Conservation (phyloP, 1,140 invertebrate species). For the Micrasema longulum region DNA sequence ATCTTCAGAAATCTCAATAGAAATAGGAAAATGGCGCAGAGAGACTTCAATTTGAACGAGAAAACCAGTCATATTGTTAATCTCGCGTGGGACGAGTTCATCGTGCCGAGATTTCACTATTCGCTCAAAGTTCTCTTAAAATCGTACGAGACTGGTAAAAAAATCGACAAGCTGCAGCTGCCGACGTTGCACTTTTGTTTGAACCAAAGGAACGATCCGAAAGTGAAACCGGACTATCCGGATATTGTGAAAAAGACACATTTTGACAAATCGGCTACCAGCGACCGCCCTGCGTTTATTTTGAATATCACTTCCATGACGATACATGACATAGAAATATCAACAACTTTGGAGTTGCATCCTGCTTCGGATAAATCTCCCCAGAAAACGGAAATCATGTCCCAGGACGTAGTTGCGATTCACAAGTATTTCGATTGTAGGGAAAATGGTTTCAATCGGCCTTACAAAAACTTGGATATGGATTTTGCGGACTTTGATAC, state of each 20-base stretch:
- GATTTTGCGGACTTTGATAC: slow-evolving; percentile 65
- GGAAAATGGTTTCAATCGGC: slow-evolving; percentile 58
- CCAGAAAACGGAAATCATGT: slow-evolving; percentile 55
- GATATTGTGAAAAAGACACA: slow-evolving; percentile 66
- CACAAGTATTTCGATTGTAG: slow-evolving; percentile 66
- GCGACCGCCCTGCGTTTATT: slow-evolving; percentile 58
- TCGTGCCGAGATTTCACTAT: slow-evolving; percentile 71
- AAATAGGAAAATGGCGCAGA: slow-evolving; percentile 63
- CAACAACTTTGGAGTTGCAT: slow-evolving; percentile 56
- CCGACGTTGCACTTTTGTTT: slow-evolving; percentile 63
- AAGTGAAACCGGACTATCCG: slow-evolving; percentile 62
- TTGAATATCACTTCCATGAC: slow-evolving; percentile 64
- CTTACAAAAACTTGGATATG: slow-evolving; percentile 57
- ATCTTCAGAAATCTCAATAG: slow-evolving; percentile 67
- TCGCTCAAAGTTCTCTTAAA: slow-evolving; percentile 62
- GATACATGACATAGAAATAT: slow-evolving; percentile 63
- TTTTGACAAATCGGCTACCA: slow-evolving; percentile 61
- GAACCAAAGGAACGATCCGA: slow-evolving; percentile 65
- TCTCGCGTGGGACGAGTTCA: slow-evolving; percentile 74
- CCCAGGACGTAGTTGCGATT: slow-evolving; percentile 57
- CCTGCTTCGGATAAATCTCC: slow-evolving; percentile 52
- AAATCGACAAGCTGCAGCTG: slow-evolving; percentile 58
- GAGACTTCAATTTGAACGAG: slow-evolving; percentile 62
- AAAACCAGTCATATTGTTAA: slow-evolving; percentile 68
- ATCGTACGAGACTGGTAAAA: slow-evolving; percentile 62